Conservation (phyloP, 2,888 invertebrate genomes). For the Hirtodrosophila cameraria region DNA sequence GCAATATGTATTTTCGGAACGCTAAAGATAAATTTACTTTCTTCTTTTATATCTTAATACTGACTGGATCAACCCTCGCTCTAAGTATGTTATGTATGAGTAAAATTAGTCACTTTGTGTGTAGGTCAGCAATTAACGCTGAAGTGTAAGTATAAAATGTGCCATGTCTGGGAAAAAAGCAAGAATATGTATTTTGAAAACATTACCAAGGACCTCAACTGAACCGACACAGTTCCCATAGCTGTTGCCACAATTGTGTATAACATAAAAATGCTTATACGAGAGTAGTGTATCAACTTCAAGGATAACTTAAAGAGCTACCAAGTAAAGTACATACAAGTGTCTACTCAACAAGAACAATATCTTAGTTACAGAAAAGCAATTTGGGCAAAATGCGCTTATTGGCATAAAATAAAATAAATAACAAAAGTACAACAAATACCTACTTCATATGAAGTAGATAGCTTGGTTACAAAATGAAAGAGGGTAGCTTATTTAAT, state of each 20-base stretch:
- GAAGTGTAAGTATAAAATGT: constrained; percentile 26
- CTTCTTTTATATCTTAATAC: background rate
- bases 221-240: constrained; percentile 1
- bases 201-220: background rate
- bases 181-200: constrained; percentile 3
- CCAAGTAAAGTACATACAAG: constrained; percentile 4
- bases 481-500: constrained; percentile 8
- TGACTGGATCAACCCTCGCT: constrained; percentile 7
- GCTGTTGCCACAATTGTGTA: constrained; percentile 18
- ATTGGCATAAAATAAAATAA: constrained; percentile 69
- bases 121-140: constrained; percentile 70
- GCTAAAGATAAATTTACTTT: no score
- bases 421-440: constrained; percentile 14
- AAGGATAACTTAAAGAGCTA: constrained; percentile 24
- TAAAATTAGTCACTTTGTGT: constrained; percentile 65
- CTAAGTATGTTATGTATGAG: constrained; percentile 14
- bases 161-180: constrained; percentile 31
- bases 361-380: constrained; percentile 42
- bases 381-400: constrained; percentile 65
- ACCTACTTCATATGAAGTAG: background rate
- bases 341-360: background rate
- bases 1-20: background rate
- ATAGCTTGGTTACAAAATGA: background rate
- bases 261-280: constrained; percentile 28
- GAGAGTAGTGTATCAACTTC: constrained; percentile 4